Evolutionary conservation across 2,113 vertebrate genomes (phyloP).

Genomic region (Ovis canadensis): DNA sequence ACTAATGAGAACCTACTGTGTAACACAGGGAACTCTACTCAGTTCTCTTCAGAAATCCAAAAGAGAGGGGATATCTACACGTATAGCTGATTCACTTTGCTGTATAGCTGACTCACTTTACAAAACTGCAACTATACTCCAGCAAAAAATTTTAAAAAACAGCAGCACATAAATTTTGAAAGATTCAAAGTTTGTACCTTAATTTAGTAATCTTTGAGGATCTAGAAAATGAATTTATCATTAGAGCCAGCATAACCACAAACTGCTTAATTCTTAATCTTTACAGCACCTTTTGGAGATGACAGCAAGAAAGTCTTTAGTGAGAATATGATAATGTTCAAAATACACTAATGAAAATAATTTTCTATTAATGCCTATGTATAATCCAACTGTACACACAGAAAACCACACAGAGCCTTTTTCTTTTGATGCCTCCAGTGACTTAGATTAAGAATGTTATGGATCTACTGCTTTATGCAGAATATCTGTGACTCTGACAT

Average conservation of each 20-base stretch:
- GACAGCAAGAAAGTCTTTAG: neutral
- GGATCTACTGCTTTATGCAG: neutral
- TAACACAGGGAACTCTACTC: neutral
- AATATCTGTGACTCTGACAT: neutral
- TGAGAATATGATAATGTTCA: neutral
- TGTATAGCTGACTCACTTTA: neutral
- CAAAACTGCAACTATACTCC: neutral
- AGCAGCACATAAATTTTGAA: neutral
- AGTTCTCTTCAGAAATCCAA: neutral
- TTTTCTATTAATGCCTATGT: neutral
- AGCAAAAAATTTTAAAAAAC: neutral
- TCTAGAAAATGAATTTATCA: neutral
- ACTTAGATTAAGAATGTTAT: neutral
- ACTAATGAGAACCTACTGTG: neutral
- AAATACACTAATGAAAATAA: neutral
- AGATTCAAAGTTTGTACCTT: neutral
- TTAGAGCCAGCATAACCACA: neutral
- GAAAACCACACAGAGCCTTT: neutral
- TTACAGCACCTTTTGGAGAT: neutral
- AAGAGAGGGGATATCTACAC: neutral
- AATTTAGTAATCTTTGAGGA: neutral
- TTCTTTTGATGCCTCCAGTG: neutral
- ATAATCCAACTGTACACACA: neutral
- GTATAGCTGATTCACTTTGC: neutral
- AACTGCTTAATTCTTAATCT: too few relatives aligned